Conservation (phyloP, 1,140 invertebrate genomes). For the Drosophila ambigua region DNA sequence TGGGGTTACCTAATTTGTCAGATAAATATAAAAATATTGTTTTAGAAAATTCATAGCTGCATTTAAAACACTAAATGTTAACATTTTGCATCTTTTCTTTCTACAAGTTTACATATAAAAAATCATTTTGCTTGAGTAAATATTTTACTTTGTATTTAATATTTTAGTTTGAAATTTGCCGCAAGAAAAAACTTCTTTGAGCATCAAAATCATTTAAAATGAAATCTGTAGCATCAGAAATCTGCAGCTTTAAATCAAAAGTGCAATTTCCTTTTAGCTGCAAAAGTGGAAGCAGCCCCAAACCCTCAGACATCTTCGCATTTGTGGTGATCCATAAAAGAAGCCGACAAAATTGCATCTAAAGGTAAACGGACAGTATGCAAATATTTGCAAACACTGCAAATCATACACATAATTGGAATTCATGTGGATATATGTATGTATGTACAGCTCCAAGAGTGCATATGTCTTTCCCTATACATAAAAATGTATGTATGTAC, state of each 20-base stretch:
- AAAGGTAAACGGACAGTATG: constrained; percentile 67
- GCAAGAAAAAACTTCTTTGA: no score
- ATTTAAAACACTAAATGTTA: no score
- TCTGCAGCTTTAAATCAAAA: background rate
- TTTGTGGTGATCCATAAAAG: constrained; percentile 35
- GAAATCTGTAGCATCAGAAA: no score
- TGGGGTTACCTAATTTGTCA: no score
- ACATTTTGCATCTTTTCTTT: no score
- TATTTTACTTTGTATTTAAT: no score
- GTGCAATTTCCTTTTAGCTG: background rate
- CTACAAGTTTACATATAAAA: no score
- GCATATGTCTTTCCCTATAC: background rate
- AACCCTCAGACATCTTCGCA: background rate
- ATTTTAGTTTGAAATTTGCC: no score
- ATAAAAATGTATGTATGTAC: background rate
- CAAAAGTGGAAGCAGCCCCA: background rate
- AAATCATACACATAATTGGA: constrained; percentile 79
- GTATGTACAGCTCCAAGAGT: background rate
- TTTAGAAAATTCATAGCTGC: no score
- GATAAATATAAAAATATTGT: no score
- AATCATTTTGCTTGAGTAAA: no score
- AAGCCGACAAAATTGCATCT: constrained; percentile 71
- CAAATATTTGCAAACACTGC: constrained; percentile 73
- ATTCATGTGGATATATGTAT: constrained; percentile 56
- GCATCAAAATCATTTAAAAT: no score